phyloP scores from a whole-genome alignment of 2,113 vertebrate species.

The Megaceryle maxima region DNA sequence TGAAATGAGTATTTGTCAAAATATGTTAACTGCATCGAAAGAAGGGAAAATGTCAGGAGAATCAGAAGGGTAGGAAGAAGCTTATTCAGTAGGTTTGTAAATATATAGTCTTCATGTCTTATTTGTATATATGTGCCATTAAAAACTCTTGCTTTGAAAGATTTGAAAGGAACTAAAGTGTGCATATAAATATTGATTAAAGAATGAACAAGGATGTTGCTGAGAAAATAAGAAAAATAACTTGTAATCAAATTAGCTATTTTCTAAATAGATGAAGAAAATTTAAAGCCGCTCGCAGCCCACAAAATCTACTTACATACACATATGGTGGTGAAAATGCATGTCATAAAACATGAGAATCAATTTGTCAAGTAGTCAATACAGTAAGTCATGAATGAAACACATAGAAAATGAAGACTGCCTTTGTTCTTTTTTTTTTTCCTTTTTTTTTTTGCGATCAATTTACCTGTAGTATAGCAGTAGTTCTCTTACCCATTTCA shows the following conservation, averaged over 20 bases:
- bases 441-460: background rate
- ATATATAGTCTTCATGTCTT: background rate
- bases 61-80: background rate
- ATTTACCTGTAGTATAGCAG: background rate
- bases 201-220: background rate
- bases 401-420: background rate
- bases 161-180: background rate
- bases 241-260: background rate
- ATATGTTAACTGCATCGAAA: background rate
- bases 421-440: background rate
- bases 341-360: background rate
- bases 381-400: background rate
- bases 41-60: background rate
- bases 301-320: background rate
- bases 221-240: background rate
- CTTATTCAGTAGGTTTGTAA: background rate
- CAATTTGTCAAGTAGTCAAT: background rate
- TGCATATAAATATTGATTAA: background rate
- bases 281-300: background rate
- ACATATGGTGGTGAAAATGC: background rate
- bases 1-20: background rate
- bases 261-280: background rate
- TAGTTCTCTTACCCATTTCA: background rate
- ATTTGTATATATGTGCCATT: background rate
- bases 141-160: background rate